Evolutionary conservation across 1,140 invertebrate species (phyloP), one percentile per base, ranked within the genome.

Genomic region (Dryas iulia): DNA sequence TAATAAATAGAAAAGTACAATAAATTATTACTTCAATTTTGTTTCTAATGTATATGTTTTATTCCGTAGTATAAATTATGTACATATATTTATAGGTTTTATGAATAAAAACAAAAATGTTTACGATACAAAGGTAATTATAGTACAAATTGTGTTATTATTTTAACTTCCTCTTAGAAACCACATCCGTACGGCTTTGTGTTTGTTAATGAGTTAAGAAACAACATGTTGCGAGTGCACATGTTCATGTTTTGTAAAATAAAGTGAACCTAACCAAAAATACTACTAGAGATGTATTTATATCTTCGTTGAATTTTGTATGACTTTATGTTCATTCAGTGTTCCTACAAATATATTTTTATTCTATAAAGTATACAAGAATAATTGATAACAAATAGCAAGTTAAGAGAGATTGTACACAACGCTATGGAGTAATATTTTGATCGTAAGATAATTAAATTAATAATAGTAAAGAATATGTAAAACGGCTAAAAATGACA

Each of bases 161-260:
- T 52, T 62, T 47, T 11, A 62, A 52, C 35, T 47, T 61, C 59
- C 59, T 61, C 21, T 62, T 52, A 62, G 24, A 62, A 62, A 35
- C 60, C 39, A 62, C 39, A 52, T 52, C 35, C 60, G 39, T 47
- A 47, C 31, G 39, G 18, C 18, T 47, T 47, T 47, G 39, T 21
- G 39, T 47, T 47, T 21, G 39, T 47, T 47, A 47, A 47, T 47
- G 39, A 47, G 39, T 47, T 47, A 47, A 47, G 39, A 47, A 47
- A 47, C 14, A 47, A 7, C 39, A 47, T 21, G 39, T 47, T 47
- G 39, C 39, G 39, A 47, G 39, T 47, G 39, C 39, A 47, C 39
- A 47, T 47, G 39, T 47, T 47, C 39, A 21, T 21, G 14, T 21
- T 21, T 47, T 21, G 26, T 28, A 14, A 47, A 47, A 47, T 47